Conservation (phyloP, 1,140 invertebrate genomes). For the Camponotus pennsylvanicus region DNA sequence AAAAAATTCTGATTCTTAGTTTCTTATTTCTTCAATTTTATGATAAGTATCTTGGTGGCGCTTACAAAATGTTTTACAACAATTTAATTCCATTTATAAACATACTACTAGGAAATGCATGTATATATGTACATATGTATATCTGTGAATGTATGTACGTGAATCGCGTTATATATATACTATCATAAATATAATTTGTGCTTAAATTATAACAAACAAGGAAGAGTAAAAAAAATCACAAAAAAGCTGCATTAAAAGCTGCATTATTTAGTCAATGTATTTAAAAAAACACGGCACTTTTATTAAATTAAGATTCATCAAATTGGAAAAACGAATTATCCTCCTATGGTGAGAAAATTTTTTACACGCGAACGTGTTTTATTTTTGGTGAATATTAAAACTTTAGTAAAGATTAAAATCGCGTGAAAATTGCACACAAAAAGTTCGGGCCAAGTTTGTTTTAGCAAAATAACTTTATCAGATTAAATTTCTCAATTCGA, state of each 20-base stretch:
- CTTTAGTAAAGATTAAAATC: constrained; percentile 13
- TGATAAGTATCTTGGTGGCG: not conserved
- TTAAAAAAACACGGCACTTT: not conserved
- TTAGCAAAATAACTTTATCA: constrained; percentile 10
- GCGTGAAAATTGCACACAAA: not conserved
- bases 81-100: constrained; percentile 3
- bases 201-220: not conserved
- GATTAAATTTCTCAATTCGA: constrained; percentile 34
- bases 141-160: too few relatives aligned
- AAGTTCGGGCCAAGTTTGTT: constrained; percentile 13
- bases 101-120: not conserved
- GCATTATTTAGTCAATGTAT: not conserved
- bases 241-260: not conserved
- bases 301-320: constrained; percentile 23
- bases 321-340: not conserved
- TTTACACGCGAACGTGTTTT: not conserved
- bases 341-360: not conserved
- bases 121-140: too few relatives aligned
- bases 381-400: too few relatives aligned
- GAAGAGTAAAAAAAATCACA: not conserved
- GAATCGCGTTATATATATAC: not conserved
- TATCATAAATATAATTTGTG: constrained; percentile 1
- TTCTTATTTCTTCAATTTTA: constrained; percentile 14
- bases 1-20: constrained; percentile 8
- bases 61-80: not conserved